Evolutionary conservation across 2,797 vertebrate species (phyloP), one percentile per base, ranked within the genome.

Genomic region (Miichthys miiuy): DNA sequence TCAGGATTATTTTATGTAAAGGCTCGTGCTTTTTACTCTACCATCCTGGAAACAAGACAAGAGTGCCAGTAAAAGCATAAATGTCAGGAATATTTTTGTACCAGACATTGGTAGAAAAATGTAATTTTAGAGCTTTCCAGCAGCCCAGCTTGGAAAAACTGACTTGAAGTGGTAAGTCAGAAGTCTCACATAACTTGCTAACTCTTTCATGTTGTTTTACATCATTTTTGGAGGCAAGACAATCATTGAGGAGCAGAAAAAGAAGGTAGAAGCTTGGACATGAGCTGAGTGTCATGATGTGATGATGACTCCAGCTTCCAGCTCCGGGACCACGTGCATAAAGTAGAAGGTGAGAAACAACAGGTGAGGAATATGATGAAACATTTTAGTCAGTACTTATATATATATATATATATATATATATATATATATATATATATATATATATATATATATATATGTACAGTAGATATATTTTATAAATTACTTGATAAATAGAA

Each of bases 71-170:
- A 10, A 76, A 77, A 74, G 25, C 71, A 64, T 34, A 72, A 64
- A 80, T 71, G 41, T 62, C 2, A 44, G 61, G 20, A 76, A 64
- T 72, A 41, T 55, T 75, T 77, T 72, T 78, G 23, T 13, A 51
- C 64, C 30, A 61, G 23, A 1, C 72, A 48, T 25, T 34, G 60
- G 50, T 11, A 50, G 30, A 83, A 62, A 80, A 67, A 23, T 16
- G 48, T 9, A 11, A 34, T 38, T 58, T 63, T 18, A 25, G 16
- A 50, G 55, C 4, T 72, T 71, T 79, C n/a, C 62, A 74, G 57
- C 21, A 46, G 54, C 23, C 12, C 16, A 48, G 2, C 12, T 23
- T 41, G 68, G 66, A 87, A 77, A 77, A 55, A 48, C 6, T 67
- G 52, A 69, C 25, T 64, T 46, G 5, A 64, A 56, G 41, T 69